Evolutionary conservation across 1,140 invertebrate species (phyloP).

Genomic region (Saccostrea cuccullata): DNA sequence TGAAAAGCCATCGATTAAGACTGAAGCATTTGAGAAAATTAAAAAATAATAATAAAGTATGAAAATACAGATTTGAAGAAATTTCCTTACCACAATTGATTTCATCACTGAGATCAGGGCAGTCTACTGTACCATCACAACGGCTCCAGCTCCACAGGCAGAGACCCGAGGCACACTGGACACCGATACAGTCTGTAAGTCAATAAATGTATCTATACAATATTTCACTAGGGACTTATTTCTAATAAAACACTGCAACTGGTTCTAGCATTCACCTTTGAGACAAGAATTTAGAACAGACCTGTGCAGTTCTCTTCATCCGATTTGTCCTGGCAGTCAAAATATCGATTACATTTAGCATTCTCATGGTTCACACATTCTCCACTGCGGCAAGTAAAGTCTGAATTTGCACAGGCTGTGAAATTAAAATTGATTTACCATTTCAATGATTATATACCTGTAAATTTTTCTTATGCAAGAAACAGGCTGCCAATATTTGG

Average conservation of each 20-base stretch:
- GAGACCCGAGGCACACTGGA: slow-evolving; percentile 63
- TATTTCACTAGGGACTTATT: no score
- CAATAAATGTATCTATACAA: background rate
- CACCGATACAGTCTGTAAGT: slow-evolving; percentile 66
- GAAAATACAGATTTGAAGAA: background rate
- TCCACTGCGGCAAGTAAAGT: slow-evolving; percentile 52
- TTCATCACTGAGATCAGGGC: slow-evolving; percentile 72
- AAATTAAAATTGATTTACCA: background rate
- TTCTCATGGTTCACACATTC: slow-evolving; percentile 40
- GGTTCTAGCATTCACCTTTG: no score
- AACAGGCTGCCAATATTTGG: no score
- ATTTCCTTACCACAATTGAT: slow-evolving; percentile 67
- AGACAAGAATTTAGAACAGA: background rate
- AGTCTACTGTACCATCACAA: slow-evolving; percentile 66
- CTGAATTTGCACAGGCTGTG: slow-evolving; percentile 33
- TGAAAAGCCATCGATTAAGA: background rate
- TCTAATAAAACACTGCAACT: no score
- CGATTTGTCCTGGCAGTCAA: slow-evolving; percentile 47
- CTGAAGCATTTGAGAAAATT: slow-evolving; percentile 38
- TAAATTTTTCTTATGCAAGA: no score
- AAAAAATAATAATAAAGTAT: background rate
- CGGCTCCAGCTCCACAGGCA: slow-evolving; percentile 64
- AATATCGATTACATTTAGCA: slow-evolving; percentile 41
- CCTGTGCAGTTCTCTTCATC: slow-evolving; percentile 55
- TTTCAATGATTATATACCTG: no score